Percentiles rank a stretch among this genome's conserved stretches.
Evolutionary conservation across 1,140 invertebrate species (phyloP).

Genomic region (Drepana arcuata): DNA sequence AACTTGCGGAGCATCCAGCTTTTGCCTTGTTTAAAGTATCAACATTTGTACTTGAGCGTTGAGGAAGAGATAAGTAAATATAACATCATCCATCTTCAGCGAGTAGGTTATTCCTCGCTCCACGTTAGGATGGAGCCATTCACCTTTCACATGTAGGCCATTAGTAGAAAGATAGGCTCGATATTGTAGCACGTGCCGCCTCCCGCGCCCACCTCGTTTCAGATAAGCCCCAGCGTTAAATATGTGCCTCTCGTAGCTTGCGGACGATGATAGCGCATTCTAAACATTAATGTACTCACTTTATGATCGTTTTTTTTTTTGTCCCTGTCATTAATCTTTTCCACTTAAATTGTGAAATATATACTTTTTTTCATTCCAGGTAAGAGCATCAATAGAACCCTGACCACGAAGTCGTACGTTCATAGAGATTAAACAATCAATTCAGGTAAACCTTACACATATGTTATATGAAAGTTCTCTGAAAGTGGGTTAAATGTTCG

Average conservation of each 20-base stretch:
- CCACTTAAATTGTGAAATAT: no score
- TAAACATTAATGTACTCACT: slow-evolving; percentile 16
- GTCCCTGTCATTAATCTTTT: no score
- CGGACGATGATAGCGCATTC: slow-evolving; percentile 21
- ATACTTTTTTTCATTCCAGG: slow-evolving; percentile 10
- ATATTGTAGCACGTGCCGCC: slow-evolving; percentile 36
- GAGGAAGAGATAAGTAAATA: slow-evolving; percentile 10
- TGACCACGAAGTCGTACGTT: no score
- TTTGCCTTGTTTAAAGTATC: slow-evolving; percentile 17
- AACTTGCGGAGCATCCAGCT: no score
- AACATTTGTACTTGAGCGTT: background rate
- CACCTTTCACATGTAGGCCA: slow-evolving; percentile 38
- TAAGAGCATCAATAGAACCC: no score
- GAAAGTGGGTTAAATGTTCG: no score
- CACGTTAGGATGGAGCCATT: slow-evolving; percentile 28
- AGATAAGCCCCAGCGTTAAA: slow-evolving; percentile 44
- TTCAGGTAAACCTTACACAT: no score
- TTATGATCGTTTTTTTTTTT: slow-evolving; percentile 13
- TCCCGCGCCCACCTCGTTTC: slow-evolving; percentile 16
- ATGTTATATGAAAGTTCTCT: no score
- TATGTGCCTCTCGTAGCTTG: slow-evolving; percentile 33
- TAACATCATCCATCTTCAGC: slow-evolving; percentile 19
- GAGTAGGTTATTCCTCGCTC: slow-evolving; percentile 23
- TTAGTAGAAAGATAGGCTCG: slow-evolving; percentile 45
- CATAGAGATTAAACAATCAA: no score